Evolutionary conservation across 2,797 vertebrate species (phyloP).

Genomic region (Gadopsis bispinosus): DNA sequence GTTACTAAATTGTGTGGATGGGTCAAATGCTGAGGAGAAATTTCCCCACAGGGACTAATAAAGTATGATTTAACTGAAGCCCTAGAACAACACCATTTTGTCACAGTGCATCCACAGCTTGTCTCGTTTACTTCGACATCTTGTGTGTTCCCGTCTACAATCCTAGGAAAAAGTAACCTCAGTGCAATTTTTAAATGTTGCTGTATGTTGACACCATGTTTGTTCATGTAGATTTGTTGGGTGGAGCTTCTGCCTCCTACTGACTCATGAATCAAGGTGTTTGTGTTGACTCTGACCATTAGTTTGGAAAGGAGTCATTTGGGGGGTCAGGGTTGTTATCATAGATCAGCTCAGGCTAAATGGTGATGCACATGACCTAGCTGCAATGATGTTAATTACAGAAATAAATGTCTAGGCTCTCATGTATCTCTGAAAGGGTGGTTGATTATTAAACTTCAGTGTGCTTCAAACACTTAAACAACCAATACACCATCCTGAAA

Average conservation of each 20-base stretch:
- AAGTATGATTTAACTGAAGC: background rate
- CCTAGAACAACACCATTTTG: background rate
- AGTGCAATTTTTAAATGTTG: background rate
- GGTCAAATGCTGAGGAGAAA: slow-evolving; percentile 20
- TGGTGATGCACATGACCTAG: background rate
- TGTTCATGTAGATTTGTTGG: background rate
- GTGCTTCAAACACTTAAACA: background rate
- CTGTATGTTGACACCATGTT: background rate
- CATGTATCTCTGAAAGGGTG: background rate
- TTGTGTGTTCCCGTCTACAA: background rate
- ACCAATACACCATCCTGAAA: slow-evolving; percentile 1
- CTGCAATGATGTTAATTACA: background rate
- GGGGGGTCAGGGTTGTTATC: slow-evolving; percentile 38
- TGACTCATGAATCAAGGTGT: slow-evolving; percentile 47
- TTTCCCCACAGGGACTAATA: background rate
- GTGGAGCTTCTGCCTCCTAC: background rate
- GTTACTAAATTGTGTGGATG: background rate
- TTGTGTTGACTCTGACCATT: slow-evolving; percentile 36
- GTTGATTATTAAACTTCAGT: background rate
- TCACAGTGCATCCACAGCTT: background rate
- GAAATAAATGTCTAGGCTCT: background rate
- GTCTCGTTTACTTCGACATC: background rate
- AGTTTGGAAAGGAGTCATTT: slow-evolving; percentile 39
- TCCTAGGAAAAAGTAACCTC: background rate
- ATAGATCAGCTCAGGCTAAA: background rate